These are phyloP conservation scores for Eupsilia transversa DNA, from an alignment of 2,888 invertebrate genomes.

Conservation along the genomic window DNA sequence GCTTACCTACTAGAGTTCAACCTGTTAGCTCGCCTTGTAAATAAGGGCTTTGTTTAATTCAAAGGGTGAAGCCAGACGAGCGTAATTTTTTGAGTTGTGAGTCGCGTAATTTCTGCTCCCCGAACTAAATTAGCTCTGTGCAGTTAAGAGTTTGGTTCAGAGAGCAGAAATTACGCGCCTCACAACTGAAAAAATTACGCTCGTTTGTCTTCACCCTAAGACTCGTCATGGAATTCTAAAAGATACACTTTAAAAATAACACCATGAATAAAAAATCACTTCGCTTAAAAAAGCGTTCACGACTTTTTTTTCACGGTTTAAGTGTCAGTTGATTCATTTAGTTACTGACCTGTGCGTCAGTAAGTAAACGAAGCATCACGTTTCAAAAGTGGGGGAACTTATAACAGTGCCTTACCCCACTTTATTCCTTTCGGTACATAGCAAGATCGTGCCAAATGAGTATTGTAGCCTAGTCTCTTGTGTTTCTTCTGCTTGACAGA, in stretches of 20 bases:
- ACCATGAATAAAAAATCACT: not conserved
- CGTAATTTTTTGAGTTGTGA: too few relatives aligned
- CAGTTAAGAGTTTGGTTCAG: too few relatives aligned
- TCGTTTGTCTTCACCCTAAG: too few relatives aligned
- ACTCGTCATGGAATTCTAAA: not conserved
- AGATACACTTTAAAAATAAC: not conserved
- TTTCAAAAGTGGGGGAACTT: constrained; percentile 76
- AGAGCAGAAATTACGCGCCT: too few relatives aligned
- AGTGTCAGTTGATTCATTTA: too few relatives aligned
- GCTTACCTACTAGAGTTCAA: not conserved
- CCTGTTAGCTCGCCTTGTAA: not conserved
- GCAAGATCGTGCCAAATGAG: constrained; percentile 75
- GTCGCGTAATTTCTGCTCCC: too few relatives aligned
- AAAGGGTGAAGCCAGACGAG: too few relatives aligned
- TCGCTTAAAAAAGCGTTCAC: not conserved
- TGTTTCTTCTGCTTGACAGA: constrained; percentile 47
- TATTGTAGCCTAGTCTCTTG: constrained; percentile 61
- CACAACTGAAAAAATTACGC: too few relatives aligned
- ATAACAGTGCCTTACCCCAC: constrained; percentile 74
- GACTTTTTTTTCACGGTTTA: too few relatives aligned
- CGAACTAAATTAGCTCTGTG: too few relatives aligned
- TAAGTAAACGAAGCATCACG: constrained; percentile 55
- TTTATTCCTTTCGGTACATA: constrained; percentile 72
- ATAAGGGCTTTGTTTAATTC: not conserved
- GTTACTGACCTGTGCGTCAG: not conserved